phyloP scores from a whole-genome alignment of 2,888 invertebrate species.

The Agrotis clavis region DNA sequence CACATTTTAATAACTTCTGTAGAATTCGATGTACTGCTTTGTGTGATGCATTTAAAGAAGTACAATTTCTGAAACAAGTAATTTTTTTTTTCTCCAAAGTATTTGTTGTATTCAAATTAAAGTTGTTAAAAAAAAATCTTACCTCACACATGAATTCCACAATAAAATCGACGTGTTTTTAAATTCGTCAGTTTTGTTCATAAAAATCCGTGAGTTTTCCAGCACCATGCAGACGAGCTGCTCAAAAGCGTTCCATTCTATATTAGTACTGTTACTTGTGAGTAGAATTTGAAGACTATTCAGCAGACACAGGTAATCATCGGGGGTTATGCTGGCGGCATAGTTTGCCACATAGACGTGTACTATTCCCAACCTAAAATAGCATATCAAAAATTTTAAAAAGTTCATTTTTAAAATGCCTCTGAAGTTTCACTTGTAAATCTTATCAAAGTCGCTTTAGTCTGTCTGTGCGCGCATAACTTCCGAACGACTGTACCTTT shows the following conservation, averaged over 20 bases:
- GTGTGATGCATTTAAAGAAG: constrained; percentile 72
- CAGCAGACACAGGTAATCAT: constrained; percentile 75
- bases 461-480: too few species aligned
- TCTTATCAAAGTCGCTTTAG: too few species aligned
- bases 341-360: constrained; percentile 78
- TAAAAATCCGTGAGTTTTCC: constrained; percentile 57
- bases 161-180: constrained; percentile 70
- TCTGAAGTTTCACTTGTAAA: not conserved
- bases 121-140: constrained; percentile 34
- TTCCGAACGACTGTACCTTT: too few species aligned
- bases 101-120: not conserved
- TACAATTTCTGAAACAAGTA: constrained; percentile 79
- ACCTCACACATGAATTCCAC: constrained; percentile 87
- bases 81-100: not conserved
- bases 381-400: not conserved
- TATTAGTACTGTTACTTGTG: constrained; percentile 67
- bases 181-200: constrained; percentile 63
- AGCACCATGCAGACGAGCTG: constrained; percentile 73
- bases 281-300: constrained; percentile 75
- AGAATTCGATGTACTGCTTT: constrained; percentile 81
- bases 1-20: constrained; percentile 74
- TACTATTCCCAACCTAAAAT: constrained; percentile 82
- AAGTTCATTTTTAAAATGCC: not conserved
- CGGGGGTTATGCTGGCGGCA: constrained; percentile 66
- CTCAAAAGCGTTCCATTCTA: constrained; percentile 77